Evolutionary conservation across 2,113 vertebrate species (phyloP).

Genomic region (Sceloporus undulatus): DNA sequence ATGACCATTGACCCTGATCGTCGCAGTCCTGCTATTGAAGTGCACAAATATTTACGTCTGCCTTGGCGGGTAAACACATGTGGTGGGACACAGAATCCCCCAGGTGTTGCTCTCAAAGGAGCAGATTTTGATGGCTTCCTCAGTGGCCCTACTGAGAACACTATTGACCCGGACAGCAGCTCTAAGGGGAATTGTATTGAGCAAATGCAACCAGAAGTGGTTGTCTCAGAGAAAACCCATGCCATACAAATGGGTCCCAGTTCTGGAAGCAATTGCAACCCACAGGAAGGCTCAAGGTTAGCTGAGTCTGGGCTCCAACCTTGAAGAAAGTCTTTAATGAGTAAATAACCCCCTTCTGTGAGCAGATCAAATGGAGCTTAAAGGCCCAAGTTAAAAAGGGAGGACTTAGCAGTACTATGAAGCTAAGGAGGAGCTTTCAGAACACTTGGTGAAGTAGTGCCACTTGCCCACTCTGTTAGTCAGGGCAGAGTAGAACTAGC

Average conservation of each 20-base stretch:
- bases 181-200: neutral
- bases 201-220: constrained; percentile 10
- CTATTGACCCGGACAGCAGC: neutral
- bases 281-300: constrained; percentile 4
- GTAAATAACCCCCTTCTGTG: neutral
- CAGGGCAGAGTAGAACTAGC: constrained; percentile 9
- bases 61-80: constrained; percentile 50
- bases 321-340: neutral
- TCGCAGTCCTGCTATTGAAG: constrained; percentile 83
- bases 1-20: constrained; percentile 82
- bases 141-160: neutral
- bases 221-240: constrained; percentile 26
- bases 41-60: constrained; percentile 73
- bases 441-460: neutral
- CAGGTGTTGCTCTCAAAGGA: constrained; percentile 30
- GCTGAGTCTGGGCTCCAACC: constrained; percentile 23
- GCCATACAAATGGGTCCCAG: constrained; percentile 23
- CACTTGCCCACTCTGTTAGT: neutral
- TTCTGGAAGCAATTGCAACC: constrained; percentile 9
- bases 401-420: neutral
- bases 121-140: neutral
- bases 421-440: neutral
- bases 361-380: neutral
- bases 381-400: neutral
- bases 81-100: constrained; percentile 61